phyloP scores from a whole-genome alignment of 2,113 vertebrate species.

The Stercorarius parasiticus region DNA sequence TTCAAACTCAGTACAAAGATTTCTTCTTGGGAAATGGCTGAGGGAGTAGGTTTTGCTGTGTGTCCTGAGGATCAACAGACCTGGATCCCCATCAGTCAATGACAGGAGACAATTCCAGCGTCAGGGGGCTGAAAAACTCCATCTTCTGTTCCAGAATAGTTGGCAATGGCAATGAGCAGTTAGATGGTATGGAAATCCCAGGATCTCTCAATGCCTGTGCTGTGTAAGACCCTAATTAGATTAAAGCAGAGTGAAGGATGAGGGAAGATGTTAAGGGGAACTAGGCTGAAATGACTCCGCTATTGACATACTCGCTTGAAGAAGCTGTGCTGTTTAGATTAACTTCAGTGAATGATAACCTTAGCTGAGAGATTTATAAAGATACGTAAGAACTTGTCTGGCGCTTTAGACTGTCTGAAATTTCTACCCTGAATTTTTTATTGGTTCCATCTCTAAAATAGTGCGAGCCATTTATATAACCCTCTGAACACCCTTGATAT shows the following conservation, averaged over 20 bases:
- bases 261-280: not conserved
- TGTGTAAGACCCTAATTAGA: not conserved
- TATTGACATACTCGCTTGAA: not conserved
- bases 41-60: not conserved
- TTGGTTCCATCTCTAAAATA: not conserved
- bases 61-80: not conserved
- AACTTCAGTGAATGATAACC: not conserved
- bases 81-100: not conserved
- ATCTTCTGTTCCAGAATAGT: not conserved
- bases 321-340: not conserved
- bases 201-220: not conserved
- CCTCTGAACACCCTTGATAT: not conserved
- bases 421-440: not conserved
- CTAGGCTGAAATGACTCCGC: not conserved
- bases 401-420: not conserved
- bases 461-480: not conserved
- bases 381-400: not conserved
- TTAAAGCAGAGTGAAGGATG: not conserved
- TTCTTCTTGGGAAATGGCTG: not conserved
- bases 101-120: not conserved
- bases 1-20: not conserved
- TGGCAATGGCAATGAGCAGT: not conserved
- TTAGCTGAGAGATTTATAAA: not conserved
- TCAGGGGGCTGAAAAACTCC: not conserved
- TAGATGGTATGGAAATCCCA: not conserved